Conservation (phyloP, 2,888 invertebrate species). For the Caenorhabditis sp. region DNA sequence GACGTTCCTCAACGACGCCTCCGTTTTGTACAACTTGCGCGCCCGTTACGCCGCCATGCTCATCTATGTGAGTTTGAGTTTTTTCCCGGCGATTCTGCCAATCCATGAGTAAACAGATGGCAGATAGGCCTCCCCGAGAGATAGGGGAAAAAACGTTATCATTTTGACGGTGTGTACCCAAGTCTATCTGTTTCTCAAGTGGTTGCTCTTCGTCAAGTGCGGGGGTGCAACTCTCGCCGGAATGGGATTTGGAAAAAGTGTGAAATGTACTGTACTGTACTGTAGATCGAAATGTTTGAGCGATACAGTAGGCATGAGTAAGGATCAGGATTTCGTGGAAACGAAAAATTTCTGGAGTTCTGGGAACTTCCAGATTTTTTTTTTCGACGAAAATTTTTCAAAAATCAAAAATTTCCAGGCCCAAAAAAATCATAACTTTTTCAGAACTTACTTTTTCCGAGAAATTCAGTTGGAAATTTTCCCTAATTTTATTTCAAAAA, state of each 20-base stretch:
- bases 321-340: too few relatives aligned
- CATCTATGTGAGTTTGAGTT: conserved; percentile 73
- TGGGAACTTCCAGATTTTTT: too few relatives aligned
- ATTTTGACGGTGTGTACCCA: neutral
- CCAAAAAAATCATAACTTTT: too few relatives aligned
- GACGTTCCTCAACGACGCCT: conserved; percentile 98
- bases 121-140: conserved; percentile 8
- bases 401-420: too few relatives aligned
- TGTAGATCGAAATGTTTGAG: too few relatives aligned
- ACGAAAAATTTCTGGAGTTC: too few relatives aligned
- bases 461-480: too few relatives aligned
- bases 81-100: neutral
- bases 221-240: neutral
- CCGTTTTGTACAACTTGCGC: conserved; percentile 96
- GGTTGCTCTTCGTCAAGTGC: neutral
- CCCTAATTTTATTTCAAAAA: too few relatives aligned
- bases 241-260: neutral
- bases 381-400: too few relatives aligned
- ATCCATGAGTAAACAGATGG: neutral
- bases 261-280: too few relatives aligned
- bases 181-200: neutral
- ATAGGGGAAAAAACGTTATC: conserved; percentile 20
- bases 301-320: too few relatives aligned
- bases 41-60: conserved; percentile 96
- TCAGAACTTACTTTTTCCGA: too few relatives aligned